Evolutionary conservation across 2,888 invertebrate genomes (phyloP), one percentile per base, ranked within the genome.

Genomic region (Ryuthela nishihirai): DNA sequence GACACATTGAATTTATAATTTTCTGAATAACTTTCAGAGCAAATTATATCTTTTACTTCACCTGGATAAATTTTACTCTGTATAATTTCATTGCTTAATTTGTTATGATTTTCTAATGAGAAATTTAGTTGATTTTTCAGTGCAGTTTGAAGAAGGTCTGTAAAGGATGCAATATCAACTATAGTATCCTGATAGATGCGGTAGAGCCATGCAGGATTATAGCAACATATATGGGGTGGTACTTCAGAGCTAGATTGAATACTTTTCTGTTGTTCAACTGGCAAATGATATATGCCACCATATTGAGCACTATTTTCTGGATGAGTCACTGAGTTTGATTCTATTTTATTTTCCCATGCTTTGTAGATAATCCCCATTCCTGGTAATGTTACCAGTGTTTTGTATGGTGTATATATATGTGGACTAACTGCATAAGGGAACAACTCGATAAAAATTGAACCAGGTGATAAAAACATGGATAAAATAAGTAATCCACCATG

Each of bases 141-240:
- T 9, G n/a, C 36, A 36, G 26, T n/a, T 26, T 32, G 24, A 3
- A 65, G 17, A 12, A 47, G 10, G 21, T 17, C 15, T 4, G n/a
- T 21, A 25, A 65, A 58, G n/a, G 54, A 52, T 7, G 9, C n/a
- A 3, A 65, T 15, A 62, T 76, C 73, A 0, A 78, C 75, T 12
- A 67, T 32, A 2, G 78, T 79, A 64, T 79, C 79, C 67, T 79
- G 79, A 68, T 76, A 78, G 64, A 78, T 77, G 52, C 76, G 71
- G 66, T 72, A 78, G 35, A 79, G 67, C 75, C 77, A 79, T 3
- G 71, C 71, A 3, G 77, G 75, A 65, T 78, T 71, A 35, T 72
- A 67, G 65, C 79, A 79, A 64, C 79, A 79, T 45, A 75, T 60
- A 58, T 77, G 77, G 9, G 68, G 67, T 5, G 72, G 72, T 12